Conservation (phyloP, 1,140 invertebrate genomes). For the Physella acuta region DNA sequence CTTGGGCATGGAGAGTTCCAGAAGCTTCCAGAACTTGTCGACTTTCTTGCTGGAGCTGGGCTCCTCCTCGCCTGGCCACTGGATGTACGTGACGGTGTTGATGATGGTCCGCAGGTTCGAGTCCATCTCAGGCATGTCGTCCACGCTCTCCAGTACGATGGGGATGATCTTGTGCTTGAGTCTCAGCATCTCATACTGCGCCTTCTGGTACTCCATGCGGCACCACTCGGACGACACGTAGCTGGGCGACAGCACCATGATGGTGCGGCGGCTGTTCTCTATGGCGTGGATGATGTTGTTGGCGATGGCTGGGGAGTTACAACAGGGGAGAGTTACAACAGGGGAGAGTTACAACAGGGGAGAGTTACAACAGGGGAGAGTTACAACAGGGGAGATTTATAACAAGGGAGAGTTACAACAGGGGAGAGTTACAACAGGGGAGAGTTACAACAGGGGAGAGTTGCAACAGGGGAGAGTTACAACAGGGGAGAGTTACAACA, state of each 20-base stretch:
- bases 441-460: too few species aligned
- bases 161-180: conserved; percentile 54
- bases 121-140: conserved; percentile 36
- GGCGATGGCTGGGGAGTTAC: conserved; percentile 46
- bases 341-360: too few species aligned
- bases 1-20: conserved; percentile 49
- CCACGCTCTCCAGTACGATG: conserved; percentile 47
- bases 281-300: conserved; percentile 55
- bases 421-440: too few species aligned
- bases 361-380: too few species aligned
- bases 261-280: conserved; percentile 51
- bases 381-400: too few species aligned
- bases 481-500: too few species aligned
- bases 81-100: conserved; percentile 49
- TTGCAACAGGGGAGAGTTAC: too few species aligned
- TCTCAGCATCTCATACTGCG: conserved; percentile 55
- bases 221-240: conserved; percentile 54
- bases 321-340: background rate
- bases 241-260: conserved; percentile 48
- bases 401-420: too few species aligned
- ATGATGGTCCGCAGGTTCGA: conserved; percentile 46
- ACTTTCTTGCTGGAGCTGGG: conserved; percentile 29
- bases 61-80: conserved; percentile 46
- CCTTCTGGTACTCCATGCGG: conserved; percentile 53
- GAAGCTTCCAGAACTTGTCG: conserved; percentile 47